Evolutionary conservation across 2,113 vertebrate genomes (phyloP).

Genomic region (Hoplias malabaricus): DNA sequence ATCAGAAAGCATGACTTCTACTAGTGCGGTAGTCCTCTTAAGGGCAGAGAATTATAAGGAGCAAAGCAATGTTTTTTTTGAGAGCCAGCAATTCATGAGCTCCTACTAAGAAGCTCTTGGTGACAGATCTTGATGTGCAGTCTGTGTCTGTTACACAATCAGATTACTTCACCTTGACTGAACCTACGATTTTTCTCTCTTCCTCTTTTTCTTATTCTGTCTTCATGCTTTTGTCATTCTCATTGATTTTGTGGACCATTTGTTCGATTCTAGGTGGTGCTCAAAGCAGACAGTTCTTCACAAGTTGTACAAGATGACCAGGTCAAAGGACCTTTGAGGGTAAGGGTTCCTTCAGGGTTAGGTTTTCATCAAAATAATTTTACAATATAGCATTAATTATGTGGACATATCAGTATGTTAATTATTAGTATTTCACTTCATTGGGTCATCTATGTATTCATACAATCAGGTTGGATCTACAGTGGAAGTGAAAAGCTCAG

Average conservation of each 20-base stretch:
- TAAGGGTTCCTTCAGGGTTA: slow-evolving; percentile 66
- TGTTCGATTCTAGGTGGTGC: slow-evolving; percentile 80
- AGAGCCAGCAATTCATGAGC: too few species aligned
- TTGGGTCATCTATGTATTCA: slow-evolving; percentile 4
- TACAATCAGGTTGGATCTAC: slow-evolving; percentile 87
- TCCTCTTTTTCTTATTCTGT: neutral
- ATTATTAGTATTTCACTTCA: neutral
- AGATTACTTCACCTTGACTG: slow-evolving; percentile 47
- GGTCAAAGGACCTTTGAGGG: slow-evolving; percentile 94
- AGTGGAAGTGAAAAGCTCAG: slow-evolving; percentile 92
- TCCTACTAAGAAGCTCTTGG: slow-evolving; percentile 23
- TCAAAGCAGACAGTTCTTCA: slow-evolving; percentile 91
- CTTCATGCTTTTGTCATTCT: slow-evolving; percentile 13
- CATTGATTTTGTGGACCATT: neutral
- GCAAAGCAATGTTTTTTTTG: neutral
- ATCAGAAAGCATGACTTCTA: neutral
- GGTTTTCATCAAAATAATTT: neutral
- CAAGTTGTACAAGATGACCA: slow-evolving; percentile 98
- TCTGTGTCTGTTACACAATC: slow-evolving; percentile 33
- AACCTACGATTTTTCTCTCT: slow-evolving; percentile 26
- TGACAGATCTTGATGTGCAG: slow-evolving; percentile 26
- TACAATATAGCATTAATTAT: neutral
- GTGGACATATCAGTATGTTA: neutral
- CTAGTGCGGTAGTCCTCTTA: neutral
- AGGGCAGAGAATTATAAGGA: neutral